Evolutionary conservation across 2,888 invertebrate genomes (phyloP).

Genomic region (Synanthedon tipuliformis): DNA sequence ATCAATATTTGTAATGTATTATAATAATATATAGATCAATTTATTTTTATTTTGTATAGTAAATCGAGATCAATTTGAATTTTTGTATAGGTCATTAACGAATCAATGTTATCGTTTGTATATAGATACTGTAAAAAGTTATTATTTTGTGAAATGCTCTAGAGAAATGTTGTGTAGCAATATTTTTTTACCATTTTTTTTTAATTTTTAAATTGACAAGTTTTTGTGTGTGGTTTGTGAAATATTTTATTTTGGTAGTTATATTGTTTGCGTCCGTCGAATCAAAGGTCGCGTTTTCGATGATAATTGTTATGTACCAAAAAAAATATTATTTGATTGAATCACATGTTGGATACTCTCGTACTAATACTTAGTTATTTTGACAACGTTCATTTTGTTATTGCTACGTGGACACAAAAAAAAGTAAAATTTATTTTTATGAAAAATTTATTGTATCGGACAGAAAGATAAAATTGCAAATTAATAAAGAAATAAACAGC

Average conservation of each 20-base stretch:
- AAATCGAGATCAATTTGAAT: constrained; percentile 40
- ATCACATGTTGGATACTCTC: no score
- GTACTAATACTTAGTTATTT: constrained; percentile 29
- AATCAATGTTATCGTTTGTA: constrained; percentile 6
- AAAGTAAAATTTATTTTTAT: constrained; percentile 44
- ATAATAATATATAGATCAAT: constrained; percentile 27
- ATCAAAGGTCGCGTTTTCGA: constrained; percentile 54
- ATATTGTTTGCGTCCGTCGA: constrained; percentile 45
- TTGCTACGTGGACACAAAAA: constrained; percentile 28
- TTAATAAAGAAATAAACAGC: constrained; percentile 39
- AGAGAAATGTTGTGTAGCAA: not conserved
- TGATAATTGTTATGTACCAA: constrained; percentile 6
- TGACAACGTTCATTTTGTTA: constrained; percentile 22
- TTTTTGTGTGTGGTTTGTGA: constrained; percentile 45
- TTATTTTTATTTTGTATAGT: constrained; percentile 42
- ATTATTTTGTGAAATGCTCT: not conserved
- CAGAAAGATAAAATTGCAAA: constrained; percentile 50
- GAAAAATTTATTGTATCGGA: constrained; percentile 59
- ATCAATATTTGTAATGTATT: constrained; percentile 10
- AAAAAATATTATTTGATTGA: not conserved
- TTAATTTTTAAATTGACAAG: constrained; percentile 46
- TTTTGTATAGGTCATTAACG: constrained; percentile 39
- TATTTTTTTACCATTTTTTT: constrained; percentile 3
- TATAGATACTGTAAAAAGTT: not conserved
- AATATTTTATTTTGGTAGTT: constrained; percentile 54